Conservation (phyloP, 2,113 vertebrate genomes). For the Apus apus region DNA sequence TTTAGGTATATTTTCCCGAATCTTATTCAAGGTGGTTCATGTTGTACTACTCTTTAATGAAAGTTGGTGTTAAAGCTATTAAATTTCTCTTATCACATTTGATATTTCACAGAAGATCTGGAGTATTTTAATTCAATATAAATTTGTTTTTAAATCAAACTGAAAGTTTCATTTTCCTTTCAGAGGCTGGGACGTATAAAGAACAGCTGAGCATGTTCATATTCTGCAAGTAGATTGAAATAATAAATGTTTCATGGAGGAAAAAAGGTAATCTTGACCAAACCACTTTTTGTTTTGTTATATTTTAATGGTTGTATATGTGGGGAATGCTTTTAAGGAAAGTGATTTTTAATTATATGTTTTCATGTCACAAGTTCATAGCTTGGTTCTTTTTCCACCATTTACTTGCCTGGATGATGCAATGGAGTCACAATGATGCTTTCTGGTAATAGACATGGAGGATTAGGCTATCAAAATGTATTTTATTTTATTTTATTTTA, state of each 20-base stretch:
- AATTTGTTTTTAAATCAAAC: background rate
- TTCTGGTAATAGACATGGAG: background rate
- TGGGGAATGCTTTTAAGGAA: background rate
- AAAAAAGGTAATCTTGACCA: background rate
- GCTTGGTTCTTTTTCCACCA: background rate
- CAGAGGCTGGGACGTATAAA: background rate
- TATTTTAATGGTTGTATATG: background rate
- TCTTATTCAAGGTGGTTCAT: background rate
- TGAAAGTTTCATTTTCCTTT: background rate
- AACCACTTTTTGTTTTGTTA: background rate
- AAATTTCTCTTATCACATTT: background rate
- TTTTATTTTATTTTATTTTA: too few species aligned
- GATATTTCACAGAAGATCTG: background rate
- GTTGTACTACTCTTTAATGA: background rate
- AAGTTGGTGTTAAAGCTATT: background rate
- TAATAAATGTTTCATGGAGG: background rate
- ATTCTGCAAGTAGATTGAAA: background rate
- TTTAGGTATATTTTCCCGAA: background rate
- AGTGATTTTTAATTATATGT: background rate
- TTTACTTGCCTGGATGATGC: background rate
- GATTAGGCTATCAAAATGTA: background rate
- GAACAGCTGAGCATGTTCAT: background rate
- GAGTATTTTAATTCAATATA: background rate
- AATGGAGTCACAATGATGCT: background rate
- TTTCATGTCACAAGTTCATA: background rate